These are phyloP conservation scores for Glyphotaelius pellucidus DNA, from an alignment of 2,888 invertebrate species.

Conservation along the genomic window DNA sequence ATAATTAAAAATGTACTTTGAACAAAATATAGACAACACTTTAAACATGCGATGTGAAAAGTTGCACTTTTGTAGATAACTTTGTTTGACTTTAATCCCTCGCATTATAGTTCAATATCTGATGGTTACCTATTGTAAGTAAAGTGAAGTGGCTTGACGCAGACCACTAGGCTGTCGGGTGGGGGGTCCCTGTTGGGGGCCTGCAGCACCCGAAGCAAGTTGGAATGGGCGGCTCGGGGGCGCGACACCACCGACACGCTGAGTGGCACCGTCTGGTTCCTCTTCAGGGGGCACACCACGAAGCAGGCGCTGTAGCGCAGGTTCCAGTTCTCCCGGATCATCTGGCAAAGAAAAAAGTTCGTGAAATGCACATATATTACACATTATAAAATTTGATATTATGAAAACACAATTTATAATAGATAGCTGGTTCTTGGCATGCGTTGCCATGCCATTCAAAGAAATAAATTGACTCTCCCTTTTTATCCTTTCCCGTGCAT, in stretches of 20 bases:
- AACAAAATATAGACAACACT: no score
- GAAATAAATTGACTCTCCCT: no score
- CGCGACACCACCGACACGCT: constrained; percentile 84
- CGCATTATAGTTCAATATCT: no score
- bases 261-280: constrained; percentile 79
- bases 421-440: no score
- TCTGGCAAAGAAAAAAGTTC: constrained; percentile 72
- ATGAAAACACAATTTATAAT: no score
- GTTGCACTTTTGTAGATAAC: no score
- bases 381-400: no score
- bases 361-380: not conserved
- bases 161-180: constrained; percentile 82
- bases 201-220: constrained; percentile 75
- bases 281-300: constrained; percentile 86
- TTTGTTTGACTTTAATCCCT: no score
- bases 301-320: constrained; percentile 94
- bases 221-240: constrained; percentile 79
- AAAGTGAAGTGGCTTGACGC: constrained; percentile 94
- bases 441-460: no score
- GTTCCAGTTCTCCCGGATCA: constrained; percentile 96
- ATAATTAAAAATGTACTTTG: no score
- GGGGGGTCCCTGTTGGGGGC: constrained; percentile 71
- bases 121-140: constrained; percentile 83
- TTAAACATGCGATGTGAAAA: no score
- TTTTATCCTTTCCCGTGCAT: no score